Base-by-base conservation (phyloP, 1,140 invertebrate species). In the Hyles vespertilio region DNA sequence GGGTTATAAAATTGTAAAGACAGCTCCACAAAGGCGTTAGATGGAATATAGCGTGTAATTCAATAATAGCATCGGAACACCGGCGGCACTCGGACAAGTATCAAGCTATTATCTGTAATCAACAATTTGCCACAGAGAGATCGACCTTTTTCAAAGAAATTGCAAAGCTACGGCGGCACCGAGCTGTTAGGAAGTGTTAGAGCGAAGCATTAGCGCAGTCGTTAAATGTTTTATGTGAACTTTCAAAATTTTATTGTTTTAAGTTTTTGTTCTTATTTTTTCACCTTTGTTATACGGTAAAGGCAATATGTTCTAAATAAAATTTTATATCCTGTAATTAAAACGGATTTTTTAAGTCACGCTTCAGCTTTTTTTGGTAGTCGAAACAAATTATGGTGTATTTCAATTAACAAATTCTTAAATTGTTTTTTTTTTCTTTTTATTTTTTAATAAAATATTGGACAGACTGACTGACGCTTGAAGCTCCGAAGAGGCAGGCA, bases 31-130 rank as follows among this genome's bases (percentile, higher is more conserved):
- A 78, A 78, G 73, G 76, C 68, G 72, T 78, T 83, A 74, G 65
- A 79, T 75, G 66, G 67, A 75, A 75, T 81, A 70, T 58, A 63
- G 71, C 79, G 77, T 86, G 72, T 80, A 86, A 86, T 86, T 79
- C 63, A 84, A 84, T 86, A 88, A 86, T 81, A 66, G 70, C 72
- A 68, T 79, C 74, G 70, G 78, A 84, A 87, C 74, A 86, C 81
- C 80, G 69, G 81, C 84, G 80, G 81, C 84, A 84, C 74, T 80
- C 72, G 72, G 72, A 70, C 70, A 65, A 59, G 60, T 68, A 69
- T 67, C 62, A 69, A 69, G 11, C 77, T 61, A 85, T 85, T 83
- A 84, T 70, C 63, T 76, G 68, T 73, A 84, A 87, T 86, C 77
- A 79, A 63, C 69, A 65, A 86, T 87, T 87, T 64, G 80, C 56